Evolutionary conservation across 2,888 invertebrate genomes (phyloP).

Genomic region (Metallyticus violacea): DNA sequence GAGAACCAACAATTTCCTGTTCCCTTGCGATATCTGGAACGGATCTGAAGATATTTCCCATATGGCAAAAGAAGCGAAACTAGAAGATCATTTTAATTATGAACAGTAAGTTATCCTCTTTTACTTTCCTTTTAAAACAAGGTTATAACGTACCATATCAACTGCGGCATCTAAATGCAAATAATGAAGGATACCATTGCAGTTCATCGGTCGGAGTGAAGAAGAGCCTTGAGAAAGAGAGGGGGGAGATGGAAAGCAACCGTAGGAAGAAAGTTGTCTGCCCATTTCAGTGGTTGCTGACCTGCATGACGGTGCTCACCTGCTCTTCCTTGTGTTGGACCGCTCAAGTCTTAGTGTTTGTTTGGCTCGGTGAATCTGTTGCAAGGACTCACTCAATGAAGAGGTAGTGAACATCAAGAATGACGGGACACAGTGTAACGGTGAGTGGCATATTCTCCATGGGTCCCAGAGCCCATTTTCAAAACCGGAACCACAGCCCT

Average conservation of each 20-base stretch:
- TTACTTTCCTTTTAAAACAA: too few relatives aligned
- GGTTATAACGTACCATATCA: too few relatives aligned
- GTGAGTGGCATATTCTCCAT: too few relatives aligned
- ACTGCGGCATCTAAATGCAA: background rate
- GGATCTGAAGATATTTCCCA: too few relatives aligned
- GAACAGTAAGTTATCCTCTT: too few relatives aligned
- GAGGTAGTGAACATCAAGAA: background rate
- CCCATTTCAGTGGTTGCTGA: slow-evolving; percentile 16
- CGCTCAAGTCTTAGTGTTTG: background rate
- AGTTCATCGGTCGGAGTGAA: background rate
- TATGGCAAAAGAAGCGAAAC: too few relatives aligned
- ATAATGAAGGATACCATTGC: background rate
- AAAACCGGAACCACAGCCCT: too few relatives aligned
- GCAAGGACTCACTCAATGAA: background rate
- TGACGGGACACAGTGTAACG: background rate
- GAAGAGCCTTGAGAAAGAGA: background rate
- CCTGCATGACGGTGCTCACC: slow-evolving; percentile 6
- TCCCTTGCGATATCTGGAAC: too few relatives aligned
- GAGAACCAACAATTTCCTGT: too few relatives aligned
- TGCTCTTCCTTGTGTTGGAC: background rate
- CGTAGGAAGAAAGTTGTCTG: slow-evolving; percentile 21
- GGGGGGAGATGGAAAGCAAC: background rate
- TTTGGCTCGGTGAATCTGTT: too few relatives aligned
- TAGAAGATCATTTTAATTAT: too few relatives aligned
- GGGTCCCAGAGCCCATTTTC: too few relatives aligned